Conservation (phyloP, 2,113 vertebrate species). For the Melospiza georgiana region DNA sequence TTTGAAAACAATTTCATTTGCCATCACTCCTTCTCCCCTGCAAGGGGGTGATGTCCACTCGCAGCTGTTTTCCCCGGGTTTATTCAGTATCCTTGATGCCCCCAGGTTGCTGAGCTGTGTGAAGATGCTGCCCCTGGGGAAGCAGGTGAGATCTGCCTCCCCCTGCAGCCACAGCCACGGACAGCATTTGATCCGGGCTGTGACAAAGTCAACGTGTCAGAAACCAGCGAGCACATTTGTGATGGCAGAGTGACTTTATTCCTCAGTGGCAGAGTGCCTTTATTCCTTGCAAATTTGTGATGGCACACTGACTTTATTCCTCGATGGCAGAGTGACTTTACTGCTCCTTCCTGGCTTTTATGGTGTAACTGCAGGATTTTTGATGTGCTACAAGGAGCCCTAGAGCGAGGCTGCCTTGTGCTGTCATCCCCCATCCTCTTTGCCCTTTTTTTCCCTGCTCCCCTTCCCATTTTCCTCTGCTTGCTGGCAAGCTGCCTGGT, state of each 20-base stretch:
- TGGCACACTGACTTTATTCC: neutral
- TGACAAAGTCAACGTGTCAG: neutral
- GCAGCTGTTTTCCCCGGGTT: rapidly evolving
- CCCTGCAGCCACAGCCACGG: rapidly evolving
- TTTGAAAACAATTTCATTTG: rapidly evolving
- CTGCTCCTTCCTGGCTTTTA: neutral
- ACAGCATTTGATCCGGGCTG: neutral
- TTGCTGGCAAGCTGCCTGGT: neutral
- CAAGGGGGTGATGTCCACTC: rapidly evolving
- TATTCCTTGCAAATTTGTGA: neutral
- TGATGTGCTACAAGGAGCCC: slow-evolving; percentile 15
- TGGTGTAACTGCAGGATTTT: neutral
- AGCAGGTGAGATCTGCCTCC: neutral
- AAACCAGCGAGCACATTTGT: neutral
- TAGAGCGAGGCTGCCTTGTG: neutral
- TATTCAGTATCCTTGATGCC: rapidly evolving
- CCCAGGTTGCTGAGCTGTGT: neutral
- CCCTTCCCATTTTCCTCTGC: neutral
- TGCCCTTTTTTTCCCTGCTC: neutral
- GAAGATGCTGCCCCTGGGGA: rapidly evolving
- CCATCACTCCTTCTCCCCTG: neutral
- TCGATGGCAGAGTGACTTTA: slow-evolving; percentile 4
- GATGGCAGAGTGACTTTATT: neutral
- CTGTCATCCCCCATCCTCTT: neutral
- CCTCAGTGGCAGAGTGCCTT: neutral